phyloP scores from a whole-genome alignment of 2,797 vertebrate species.

The Scleropages formosus region DNA sequence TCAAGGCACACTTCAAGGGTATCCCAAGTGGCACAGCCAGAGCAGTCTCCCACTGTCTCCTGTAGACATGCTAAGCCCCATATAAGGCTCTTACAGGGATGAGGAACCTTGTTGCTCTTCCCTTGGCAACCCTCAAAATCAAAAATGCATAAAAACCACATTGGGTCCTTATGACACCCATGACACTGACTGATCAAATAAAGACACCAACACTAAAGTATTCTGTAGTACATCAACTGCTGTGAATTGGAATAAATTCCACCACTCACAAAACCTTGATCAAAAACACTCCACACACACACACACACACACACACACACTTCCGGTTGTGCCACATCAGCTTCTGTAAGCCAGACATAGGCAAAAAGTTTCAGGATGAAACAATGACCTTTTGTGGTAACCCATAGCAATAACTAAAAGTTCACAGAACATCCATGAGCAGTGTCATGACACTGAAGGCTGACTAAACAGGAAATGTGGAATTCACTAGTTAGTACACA shows the following conservation, averaged over 20 bases:
- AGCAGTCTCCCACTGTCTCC: no score
- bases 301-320: no score
- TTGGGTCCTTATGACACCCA: not conserved
- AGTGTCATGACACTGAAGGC: no score
- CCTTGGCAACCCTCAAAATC: not conserved
- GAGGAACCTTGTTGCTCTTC: no score
- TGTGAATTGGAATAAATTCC: no score
- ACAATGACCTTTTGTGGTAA: not conserved
- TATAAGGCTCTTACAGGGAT: not conserved
- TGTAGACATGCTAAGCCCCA: not conserved
- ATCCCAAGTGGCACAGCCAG: not conserved
- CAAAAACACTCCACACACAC: no score
- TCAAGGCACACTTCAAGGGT: slow-evolving; percentile 11
- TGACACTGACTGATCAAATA: not conserved
- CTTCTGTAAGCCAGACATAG: not conserved
- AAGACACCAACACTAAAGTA: not conserved
- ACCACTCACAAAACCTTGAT: no score
- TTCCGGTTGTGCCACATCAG: no score
- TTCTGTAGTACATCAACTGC: no score
- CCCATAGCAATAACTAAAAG: no score
- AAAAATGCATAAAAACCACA: not conserved
- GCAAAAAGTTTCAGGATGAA: not conserved
- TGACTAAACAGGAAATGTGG: not conserved
- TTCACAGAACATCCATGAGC: no score
- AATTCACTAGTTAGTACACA: not conserved